Evolutionary conservation across 2,113 vertebrate species (phyloP), one percentile per base, ranked within the genome.

Genomic region (Tragelaphus scriptus): DNA sequence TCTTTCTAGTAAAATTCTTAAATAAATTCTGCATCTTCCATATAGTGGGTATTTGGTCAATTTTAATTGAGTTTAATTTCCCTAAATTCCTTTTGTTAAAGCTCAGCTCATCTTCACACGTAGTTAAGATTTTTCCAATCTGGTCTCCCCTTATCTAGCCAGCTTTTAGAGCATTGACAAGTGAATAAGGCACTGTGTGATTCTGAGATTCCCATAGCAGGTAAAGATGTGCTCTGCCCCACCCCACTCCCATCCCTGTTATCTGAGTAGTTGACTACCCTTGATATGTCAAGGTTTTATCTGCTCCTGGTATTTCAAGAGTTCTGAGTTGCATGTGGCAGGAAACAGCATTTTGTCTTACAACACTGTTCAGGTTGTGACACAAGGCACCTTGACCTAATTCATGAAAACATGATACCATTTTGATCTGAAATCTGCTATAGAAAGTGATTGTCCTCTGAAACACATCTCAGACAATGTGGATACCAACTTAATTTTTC

Each of bases 351-450:
- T 53, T 98, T 86, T 75, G 49, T 91, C 65, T 97, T 94, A 79
- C 82, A 91, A 28, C n/a, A 61, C 81, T 94, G 36, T 90, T 97
- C 1, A 4, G 89, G 30, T 90, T 96, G 94, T 95, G 93, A 90
- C 94, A 97, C 55, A 63, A 91, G 81, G 11, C 94, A 98, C 94
- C 97, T 98, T 98, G 96, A 97, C 94, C 95, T 94, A 95, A 95
- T 91, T 98, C 96, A 90, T 77, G 90, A 92, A 97, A 97, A 97
- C 87, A 77, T 81, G 68, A 97, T 92, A 90, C 91, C 19, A 21
- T 95, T 97, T 96, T 96, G 94, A 97, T 97, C 87, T 97, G 90
- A 97, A 97, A 95, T 56, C 71, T 96, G 89, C 59, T 90, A 93
- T 80, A 81, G 79, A 97, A 97, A 97, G 80, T 94, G 94, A 98